phyloP scores from a whole-genome alignment of 2,888 invertebrate genomes.

The Diachrysia chrysitis region DNA sequence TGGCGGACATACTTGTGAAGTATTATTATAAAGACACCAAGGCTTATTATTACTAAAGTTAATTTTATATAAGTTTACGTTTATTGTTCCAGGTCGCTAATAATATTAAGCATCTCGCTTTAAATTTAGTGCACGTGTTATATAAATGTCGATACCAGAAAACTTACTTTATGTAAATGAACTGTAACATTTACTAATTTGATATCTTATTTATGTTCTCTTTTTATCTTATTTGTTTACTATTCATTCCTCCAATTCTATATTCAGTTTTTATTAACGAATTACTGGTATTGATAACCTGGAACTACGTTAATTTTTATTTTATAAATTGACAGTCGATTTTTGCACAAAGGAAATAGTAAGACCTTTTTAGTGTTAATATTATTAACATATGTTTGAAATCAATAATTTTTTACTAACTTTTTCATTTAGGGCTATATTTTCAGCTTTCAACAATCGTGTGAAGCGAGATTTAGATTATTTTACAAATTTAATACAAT shows the following conservation, averaged over 20 bases:
- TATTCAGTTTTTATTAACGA: not conserved
- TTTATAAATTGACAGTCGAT: slow-evolving; percentile 38
- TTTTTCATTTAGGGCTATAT: slow-evolving; percentile 47
- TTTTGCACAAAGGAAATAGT: slow-evolving; percentile 58
- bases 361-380: slow-evolving; percentile 56
- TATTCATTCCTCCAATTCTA: not conserved
- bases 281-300: slow-evolving; percentile 17
- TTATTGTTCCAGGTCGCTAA: slow-evolving; percentile 24
- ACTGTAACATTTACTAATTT: not conserved
- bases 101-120: slow-evolving; percentile 12
- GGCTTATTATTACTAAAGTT: slow-evolving; percentile 53
- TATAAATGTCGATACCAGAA: not conserved
- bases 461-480: slow-evolving; percentile 43
- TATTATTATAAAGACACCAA: slow-evolving; percentile 62
- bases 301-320: slow-evolving; percentile 19
- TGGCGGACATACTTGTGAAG: slow-evolving; percentile 48
- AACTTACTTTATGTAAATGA: not conserved
- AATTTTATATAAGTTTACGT: slow-evolving; percentile 37
- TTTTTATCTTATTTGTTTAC: not conserved
- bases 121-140: slow-evolving; percentile 15
- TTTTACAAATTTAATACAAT: slow-evolving; percentile 49
- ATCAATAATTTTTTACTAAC: slow-evolving; percentile 61
- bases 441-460: slow-evolving; percentile 39
- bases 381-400: slow-evolving; percentile 52
- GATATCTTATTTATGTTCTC: not conserved